phyloP scores from a whole-genome alignment of 2,797 vertebrate species.

The Pangasius krempfi region DNA sequence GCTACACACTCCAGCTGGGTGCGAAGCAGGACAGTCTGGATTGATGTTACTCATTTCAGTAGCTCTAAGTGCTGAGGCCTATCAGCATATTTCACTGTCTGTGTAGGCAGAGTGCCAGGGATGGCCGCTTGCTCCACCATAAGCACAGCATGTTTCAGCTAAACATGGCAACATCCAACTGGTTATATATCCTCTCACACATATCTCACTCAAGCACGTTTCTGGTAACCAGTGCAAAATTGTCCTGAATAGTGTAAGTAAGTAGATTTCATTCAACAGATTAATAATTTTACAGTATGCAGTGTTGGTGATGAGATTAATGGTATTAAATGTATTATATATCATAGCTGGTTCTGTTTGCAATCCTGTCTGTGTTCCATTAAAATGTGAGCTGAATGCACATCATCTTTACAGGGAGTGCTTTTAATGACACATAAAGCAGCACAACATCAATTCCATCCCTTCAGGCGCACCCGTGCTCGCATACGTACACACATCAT shows the following conservation, averaged over 20 bases:
- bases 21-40: constrained; percentile 30
- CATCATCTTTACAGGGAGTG: constrained; percentile 9
- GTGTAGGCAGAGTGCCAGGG: constrained; percentile 17
- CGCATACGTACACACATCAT: not conserved
- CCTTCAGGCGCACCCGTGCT: constrained; percentile 10
- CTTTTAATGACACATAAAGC: constrained; percentile 43
- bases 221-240: not conserved
- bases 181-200: constrained; percentile 17
- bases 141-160: constrained; percentile 19
- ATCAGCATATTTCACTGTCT: constrained; percentile 55
- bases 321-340: not conserved
- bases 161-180: constrained; percentile 21
- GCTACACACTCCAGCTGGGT: constrained; percentile 14
- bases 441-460: constrained; percentile 34
- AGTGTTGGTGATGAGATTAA: constrained; percentile 13
- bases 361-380: constrained; percentile 10
- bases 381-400: not conserved
- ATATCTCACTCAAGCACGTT: not conserved
- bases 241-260: not conserved
- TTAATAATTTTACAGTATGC: not conserved
- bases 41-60: constrained; percentile 54
- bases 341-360: not conserved
- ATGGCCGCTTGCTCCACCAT: constrained; percentile 10
- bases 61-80: constrained; percentile 37
- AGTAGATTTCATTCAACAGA: not conserved